These are phyloP conservation scores for Amphiprion clarkii DNA, from an alignment of 2,797 vertebrate genomes.

Conservation along the genomic window DNA sequence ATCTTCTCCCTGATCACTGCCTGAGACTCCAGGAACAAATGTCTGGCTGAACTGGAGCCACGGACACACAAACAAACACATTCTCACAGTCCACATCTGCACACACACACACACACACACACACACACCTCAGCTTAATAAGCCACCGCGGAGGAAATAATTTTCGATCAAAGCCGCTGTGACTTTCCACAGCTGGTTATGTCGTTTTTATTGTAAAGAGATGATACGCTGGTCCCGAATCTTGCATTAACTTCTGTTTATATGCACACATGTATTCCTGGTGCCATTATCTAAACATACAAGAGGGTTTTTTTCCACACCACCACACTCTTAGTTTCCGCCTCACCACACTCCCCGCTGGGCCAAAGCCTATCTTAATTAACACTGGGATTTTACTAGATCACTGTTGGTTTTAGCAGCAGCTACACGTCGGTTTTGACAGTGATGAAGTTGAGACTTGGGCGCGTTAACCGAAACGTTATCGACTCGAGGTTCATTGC, in stretches of 20 bases:
- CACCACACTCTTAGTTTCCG: constrained; percentile 30
- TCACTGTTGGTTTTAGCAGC: constrained; percentile 60
- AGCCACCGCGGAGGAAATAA: constrained; percentile 48
- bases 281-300: constrained; percentile 28
- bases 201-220: constrained; percentile 39
- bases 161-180: constrained; percentile 46
- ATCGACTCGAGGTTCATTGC: constrained; percentile 46
- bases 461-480: constrained; percentile 17
- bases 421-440: constrained; percentile 37
- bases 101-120: neutral
- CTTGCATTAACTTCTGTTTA: constrained; percentile 19
- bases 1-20: constrained; percentile 51
- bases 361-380: constrained; percentile 68
- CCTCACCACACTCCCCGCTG: constrained; percentile 62
- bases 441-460: constrained; percentile 53
- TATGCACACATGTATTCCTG: constrained; percentile 28
- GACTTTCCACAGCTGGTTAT: constrained; percentile 46
- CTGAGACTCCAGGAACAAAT: constrained; percentile 34
- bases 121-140: constrained; percentile 35
- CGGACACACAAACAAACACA: constrained; percentile 31
- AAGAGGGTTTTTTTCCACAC: constrained; percentile 2
- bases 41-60: constrained; percentile 36
- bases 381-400: constrained; percentile 69
- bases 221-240: constrained; percentile 14
- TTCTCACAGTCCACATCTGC: constrained; percentile 12